These are phyloP conservation scores for Lethenteron reissneri DNA, from an alignment of 2,113 vertebrate genomes.

Conservation along the genomic window DNA sequence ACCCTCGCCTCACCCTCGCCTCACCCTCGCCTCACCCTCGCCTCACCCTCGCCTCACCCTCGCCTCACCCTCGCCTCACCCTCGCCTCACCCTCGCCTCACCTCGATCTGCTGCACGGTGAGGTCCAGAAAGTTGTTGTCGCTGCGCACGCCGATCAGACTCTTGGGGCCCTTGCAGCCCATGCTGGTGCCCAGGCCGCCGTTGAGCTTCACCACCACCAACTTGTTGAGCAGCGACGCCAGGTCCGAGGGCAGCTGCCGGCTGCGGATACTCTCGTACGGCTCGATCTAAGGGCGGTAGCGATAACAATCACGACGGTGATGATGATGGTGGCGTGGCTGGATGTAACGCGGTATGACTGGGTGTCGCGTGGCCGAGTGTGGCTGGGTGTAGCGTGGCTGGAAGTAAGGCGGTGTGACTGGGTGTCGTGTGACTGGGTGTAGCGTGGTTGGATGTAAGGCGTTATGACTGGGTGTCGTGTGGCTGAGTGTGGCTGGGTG, in stretches of 20 bases:
- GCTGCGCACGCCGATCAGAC: constrained; percentile 73
- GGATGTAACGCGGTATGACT: too few species aligned
- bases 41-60: too few species aligned
- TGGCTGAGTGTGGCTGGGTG: too few species aligned
- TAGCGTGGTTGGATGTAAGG: too few species aligned
- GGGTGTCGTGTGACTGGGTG: too few species aligned
- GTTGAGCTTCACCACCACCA: constrained; percentile 84
- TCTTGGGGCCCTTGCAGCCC: constrained; percentile 92
- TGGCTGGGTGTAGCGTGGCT: too few species aligned
- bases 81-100: constrained; percentile 13
- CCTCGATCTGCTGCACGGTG: constrained; percentile 91
- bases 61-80: too few species aligned
- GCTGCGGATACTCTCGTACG: constrained; percentile 60
- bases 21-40: constrained; percentile 20
- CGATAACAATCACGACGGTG: background rate
- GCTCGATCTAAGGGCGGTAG: constrained; percentile 38
- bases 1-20: too few species aligned
- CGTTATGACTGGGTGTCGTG: too few species aligned
- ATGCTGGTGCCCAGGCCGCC: constrained; percentile 88
- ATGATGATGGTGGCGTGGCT: too few species aligned
- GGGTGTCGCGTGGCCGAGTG: too few species aligned
- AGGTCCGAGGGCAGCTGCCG: constrained; percentile 45
- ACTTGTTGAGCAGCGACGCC: constrained; percentile 48
- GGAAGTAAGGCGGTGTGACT: too few species aligned
- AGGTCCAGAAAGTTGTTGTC: constrained; percentile 96